Conservation (phyloP, 2,797 vertebrate genomes). For the Carcharodon carcharias region DNA sequence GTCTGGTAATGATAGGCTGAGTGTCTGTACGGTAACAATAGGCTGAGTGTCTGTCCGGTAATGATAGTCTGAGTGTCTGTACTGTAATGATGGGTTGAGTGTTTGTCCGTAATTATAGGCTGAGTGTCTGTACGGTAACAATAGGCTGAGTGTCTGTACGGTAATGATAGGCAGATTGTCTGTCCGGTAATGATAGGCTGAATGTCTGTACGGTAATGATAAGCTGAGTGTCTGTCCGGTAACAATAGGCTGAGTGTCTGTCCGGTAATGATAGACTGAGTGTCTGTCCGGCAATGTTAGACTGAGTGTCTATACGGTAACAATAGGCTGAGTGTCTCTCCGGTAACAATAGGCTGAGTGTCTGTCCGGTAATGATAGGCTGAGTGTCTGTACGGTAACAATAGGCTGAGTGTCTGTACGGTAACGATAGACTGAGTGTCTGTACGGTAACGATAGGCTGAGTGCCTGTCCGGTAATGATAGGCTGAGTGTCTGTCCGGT, state of each 20-base stretch:
- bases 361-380: too few relatives aligned
- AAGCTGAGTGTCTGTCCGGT: not conserved
- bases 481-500: too few relatives aligned
- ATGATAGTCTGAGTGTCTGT: not conserved
- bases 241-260: not conserved
- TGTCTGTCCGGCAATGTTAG: too few relatives aligned
- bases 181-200: not conserved
- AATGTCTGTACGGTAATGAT: too few relatives aligned
- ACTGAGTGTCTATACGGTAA: not conserved
- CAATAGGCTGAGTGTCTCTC: not conserved
- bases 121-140: not conserved
- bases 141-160: not conserved
- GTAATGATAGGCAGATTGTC: not conserved
- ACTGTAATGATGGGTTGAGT: too few relatives aligned
- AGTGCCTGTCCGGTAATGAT: not conserved
- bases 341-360: not conserved
- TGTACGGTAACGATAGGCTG: not conserved
- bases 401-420: not conserved
- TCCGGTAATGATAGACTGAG: not conserved
- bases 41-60: not conserved
- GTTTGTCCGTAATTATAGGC: not conserved
- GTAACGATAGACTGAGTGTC: not conserved
- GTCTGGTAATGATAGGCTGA: not conserved
- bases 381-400: not conserved
- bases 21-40: not conserved